Evolutionary conservation across 30 jellyfish, hydroid and myxozoan genomes (phyloP).

Genomic region (Turritopsis rubra): DNA sequence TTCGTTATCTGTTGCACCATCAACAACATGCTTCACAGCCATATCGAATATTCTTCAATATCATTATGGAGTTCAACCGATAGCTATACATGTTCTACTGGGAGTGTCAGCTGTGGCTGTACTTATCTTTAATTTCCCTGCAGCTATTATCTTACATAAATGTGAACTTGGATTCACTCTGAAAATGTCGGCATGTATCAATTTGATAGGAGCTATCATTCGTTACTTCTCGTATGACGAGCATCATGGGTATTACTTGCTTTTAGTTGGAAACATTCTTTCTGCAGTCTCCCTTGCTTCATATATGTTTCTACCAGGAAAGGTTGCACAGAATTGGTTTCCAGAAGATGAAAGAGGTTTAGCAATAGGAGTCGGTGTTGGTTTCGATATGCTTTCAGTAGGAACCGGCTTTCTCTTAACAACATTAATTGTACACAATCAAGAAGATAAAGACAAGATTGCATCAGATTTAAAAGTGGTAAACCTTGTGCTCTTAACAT

Average conservation of each 20-base stretch:
- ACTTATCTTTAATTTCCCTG: conserved; percentile 51
- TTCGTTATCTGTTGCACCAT: conserved; percentile 43
- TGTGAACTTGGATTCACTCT: conserved; percentile 44
- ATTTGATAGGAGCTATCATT: conserved; percentile 51
- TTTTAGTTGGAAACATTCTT: conserved; percentile 28
- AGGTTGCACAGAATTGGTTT: conserved; percentile 81
- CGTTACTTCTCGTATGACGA: conserved; percentile 42
- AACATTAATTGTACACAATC: conserved; percentile 18
- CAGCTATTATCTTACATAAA: conserved; percentile 30
- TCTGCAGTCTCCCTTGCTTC: conserved; percentile 64
- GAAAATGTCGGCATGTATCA: conserved; percentile 42
- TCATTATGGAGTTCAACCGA: conserved; percentile 33
- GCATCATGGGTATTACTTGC: conserved; percentile 34
- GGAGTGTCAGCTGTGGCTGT: conserved; percentile 32
- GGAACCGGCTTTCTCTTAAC: conserved; percentile 27
- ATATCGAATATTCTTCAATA: conserved; percentile 52
- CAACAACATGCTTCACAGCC: conserved; percentile 51
- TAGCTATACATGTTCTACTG: conserved; percentile 56
- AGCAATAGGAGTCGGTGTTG: conserved; percentile 63
- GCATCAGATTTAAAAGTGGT: conserved; percentile 15
- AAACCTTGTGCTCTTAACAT: conserved; percentile 4
- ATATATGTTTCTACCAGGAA: conserved; percentile 57
- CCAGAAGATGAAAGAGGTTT: conserved; percentile 63
- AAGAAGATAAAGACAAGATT: neutral
- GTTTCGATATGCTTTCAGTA: conserved; percentile 53